phyloP scores from a whole-genome alignment of 2,113 vertebrate species.

The Okapia johnstoni region DNA sequence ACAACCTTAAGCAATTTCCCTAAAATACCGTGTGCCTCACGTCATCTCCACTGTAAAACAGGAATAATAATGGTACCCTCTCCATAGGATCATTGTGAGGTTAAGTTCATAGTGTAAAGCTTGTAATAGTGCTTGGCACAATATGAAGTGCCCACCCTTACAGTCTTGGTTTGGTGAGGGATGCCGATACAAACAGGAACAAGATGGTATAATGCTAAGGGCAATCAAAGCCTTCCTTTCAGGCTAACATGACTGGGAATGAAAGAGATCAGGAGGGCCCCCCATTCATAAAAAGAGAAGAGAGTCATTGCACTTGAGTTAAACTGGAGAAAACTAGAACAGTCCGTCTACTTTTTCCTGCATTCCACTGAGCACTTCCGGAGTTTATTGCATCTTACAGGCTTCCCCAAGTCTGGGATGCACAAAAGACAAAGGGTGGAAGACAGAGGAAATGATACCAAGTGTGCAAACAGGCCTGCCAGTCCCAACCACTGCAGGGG shows the following conservation, averaged over 20 bases:
- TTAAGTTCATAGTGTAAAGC: background rate
- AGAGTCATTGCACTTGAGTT: background rate
- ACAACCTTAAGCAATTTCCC: background rate
- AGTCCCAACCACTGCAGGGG: background rate
- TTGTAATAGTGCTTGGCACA: background rate
- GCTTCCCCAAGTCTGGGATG: background rate
- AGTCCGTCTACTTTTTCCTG: background rate
- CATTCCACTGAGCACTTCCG: background rate
- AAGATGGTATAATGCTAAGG: background rate
- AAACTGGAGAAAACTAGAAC: background rate
- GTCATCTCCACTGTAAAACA: background rate
- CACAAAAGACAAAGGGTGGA: background rate
- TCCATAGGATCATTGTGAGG: background rate
- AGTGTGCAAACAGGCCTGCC: background rate
- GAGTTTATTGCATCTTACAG: constrained; percentile 1
- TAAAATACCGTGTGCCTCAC: background rate
- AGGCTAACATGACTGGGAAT: accelerated
- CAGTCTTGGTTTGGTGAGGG: background rate
- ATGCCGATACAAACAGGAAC: background rate
- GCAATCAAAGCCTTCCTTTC: background rate
- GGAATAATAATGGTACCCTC: background rate
- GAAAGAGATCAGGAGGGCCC: background rate
- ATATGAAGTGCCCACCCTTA: background rate
- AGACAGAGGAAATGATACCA: background rate
- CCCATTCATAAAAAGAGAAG: constrained; percentile 3